Percentiles rank a stretch among this genome's conserved stretches.
These are phyloP conservation scores for Electrona antarctica DNA, from an alignment of 2,113 vertebrate species.

Conservation along the genomic window DNA sequence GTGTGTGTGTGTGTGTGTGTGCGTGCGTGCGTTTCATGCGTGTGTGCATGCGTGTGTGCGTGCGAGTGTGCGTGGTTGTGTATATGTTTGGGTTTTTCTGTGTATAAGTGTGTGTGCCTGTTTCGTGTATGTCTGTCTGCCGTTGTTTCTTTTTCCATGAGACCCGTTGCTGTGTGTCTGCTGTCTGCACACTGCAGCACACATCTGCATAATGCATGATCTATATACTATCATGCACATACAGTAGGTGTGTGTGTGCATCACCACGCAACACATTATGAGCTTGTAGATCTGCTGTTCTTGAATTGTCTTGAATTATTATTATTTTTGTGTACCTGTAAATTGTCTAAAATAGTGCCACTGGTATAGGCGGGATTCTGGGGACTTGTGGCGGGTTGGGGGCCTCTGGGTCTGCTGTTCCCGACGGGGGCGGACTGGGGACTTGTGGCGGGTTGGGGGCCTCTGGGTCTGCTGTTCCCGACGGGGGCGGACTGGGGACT, in stretches of 20 bases:
- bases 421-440: no score
- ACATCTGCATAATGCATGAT: not conserved
- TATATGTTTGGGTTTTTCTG: not conserved
- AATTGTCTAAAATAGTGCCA: no score
- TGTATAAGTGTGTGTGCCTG: not conserved
- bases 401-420: no score
- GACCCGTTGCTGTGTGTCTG: slow-evolving; percentile 12
- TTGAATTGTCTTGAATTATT: no score
- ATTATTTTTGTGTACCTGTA: no score
- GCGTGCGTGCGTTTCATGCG: not conserved
- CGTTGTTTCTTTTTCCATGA: not conserved
- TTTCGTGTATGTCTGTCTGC: not conserved
- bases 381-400: no score
- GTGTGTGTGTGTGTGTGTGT: slow-evolving; percentile 2
- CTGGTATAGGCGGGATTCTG: no score
- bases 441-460: no score
- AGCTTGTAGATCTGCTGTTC: no score
- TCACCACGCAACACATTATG: no score
- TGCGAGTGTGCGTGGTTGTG: not conserved
- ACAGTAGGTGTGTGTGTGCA: not conserved
- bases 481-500: no score
- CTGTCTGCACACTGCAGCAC: not conserved
- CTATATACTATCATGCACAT: not conserved
- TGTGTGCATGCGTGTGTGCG: not conserved
- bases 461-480: no score